These are phyloP conservation scores for Jacana jacana DNA, from an alignment of 2,113 vertebrate genomes.

Conservation along the genomic window DNA sequence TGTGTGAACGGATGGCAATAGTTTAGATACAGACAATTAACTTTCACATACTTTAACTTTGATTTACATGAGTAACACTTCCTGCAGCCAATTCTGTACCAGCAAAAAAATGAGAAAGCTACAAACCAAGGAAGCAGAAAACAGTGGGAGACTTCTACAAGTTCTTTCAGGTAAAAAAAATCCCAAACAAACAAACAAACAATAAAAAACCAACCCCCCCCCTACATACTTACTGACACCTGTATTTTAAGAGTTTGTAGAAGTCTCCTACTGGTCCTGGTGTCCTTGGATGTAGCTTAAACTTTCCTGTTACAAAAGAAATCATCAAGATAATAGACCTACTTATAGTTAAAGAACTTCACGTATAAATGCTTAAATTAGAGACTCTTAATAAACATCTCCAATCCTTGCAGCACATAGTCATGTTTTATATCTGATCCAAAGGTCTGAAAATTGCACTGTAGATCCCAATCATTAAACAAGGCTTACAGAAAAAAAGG, in stretches of 20 bases:
- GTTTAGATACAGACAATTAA: neutral
- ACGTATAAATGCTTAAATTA: neutral
- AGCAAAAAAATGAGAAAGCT: neutral
- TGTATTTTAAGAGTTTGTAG: conserved; percentile 52
- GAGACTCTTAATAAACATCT: neutral
- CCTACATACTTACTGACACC: conserved; percentile 38
- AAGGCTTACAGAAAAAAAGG: neutral
- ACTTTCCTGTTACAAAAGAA: conserved; percentile 20
- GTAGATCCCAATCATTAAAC: neutral
- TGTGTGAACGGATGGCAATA: neutral
- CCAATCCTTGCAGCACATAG: neutral
- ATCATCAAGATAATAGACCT: conserved; percentile 5
- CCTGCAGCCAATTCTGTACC: neutral
- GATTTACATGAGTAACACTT: neutral
- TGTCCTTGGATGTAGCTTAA: conserved; percentile 42
- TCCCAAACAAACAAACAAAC: neutral
- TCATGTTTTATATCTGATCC: neutral
- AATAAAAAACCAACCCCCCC: neutral
- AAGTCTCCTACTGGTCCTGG: conserved; percentile 55
- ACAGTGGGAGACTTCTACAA: conserved; percentile 51
- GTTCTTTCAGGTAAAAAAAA: neutral
- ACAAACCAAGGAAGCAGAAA: conserved; percentile 64
- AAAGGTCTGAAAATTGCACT: neutral
- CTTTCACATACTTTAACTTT: neutral
- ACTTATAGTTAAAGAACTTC: neutral